Conservation (phyloP, 2,113 vertebrate genomes). For the Platanista minor region DNA sequence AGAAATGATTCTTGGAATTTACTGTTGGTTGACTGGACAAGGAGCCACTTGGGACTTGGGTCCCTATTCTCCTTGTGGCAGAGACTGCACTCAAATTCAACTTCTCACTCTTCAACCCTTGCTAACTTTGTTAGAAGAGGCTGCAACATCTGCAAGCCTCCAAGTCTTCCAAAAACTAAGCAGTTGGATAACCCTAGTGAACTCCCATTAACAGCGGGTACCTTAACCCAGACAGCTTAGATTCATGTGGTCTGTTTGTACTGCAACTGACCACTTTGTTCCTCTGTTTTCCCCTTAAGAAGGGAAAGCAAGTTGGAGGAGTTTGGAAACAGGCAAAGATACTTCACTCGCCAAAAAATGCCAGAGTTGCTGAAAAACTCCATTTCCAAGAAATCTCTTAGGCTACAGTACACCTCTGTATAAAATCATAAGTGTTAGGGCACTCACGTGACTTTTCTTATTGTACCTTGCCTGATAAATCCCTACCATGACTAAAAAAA, state of each 20-base stretch:
- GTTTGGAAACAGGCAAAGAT: neutral
- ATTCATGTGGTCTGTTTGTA: neutral
- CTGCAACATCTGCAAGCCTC: neutral
- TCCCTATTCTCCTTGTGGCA: neutral
- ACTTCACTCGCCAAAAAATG: neutral
- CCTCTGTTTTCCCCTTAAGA: neutral
- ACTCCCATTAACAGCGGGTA: neutral
- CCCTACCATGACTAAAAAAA: neutral
- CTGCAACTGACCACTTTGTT: neutral
- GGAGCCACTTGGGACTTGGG: neutral
- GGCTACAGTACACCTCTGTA: accelerated
- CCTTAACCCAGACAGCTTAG: neutral
- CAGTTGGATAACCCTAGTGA: neutral
- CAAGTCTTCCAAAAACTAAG: neutral
- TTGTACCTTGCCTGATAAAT: neutral
- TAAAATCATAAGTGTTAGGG: neutral
- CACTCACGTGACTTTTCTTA: neutral
- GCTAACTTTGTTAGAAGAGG: neutral
- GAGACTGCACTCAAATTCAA: neutral
- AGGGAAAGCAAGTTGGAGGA: neutral
- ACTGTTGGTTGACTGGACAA: neutral
- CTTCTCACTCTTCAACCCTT: neutral
- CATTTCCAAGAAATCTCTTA: neutral
- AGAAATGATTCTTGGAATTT: neutral
- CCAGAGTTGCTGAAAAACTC: neutral